Evolutionary conservation across 2,888 invertebrate species (phyloP).

Genomic region (Nebria brevicollis): DNA sequence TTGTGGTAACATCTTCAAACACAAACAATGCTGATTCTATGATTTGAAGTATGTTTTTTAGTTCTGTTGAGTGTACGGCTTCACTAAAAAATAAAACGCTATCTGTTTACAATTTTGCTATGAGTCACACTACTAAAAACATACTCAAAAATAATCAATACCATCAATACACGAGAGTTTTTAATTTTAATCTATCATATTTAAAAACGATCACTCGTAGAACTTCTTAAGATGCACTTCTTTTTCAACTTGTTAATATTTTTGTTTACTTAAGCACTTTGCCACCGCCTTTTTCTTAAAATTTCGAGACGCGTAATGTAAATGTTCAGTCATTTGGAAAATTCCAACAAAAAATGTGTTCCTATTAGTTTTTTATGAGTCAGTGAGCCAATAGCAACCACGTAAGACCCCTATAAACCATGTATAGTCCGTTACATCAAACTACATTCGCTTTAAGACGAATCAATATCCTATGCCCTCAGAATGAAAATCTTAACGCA

Average conservation of each 20-base stretch:
- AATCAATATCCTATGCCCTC: constrained; percentile 61
- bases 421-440: constrained; percentile 59
- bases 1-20: constrained; percentile 77
- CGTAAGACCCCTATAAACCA: constrained; percentile 64
- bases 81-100: constrained; percentile 37
- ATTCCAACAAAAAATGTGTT: constrained; percentile 67
- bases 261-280: constrained; percentile 47
- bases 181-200: constrained; percentile 50
- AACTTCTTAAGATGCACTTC: constrained; percentile 42
- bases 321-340: constrained; percentile 71
- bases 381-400: constrained; percentile 65
- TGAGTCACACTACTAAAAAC: constrained; percentile 56
- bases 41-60: constrained; percentile 37
- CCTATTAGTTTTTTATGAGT: constrained; percentile 63
- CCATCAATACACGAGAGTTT: constrained; percentile 57
- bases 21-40: constrained; percentile 19
- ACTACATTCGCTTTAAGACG: constrained; percentile 59
- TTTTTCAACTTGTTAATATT: constrained; percentile 41
- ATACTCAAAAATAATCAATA: constrained; percentile 59
- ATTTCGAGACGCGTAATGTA: constrained; percentile 61
- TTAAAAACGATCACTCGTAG: constrained; percentile 41
- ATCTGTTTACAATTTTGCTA: constrained; percentile 48
- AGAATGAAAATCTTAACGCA: constrained; percentile 42
- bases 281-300: constrained; percentile 58
- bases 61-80: constrained; percentile 31